Percentiles rank a stretch among this genome's conserved stretches.
phyloP scores from a whole-genome alignment of 2,797 vertebrate species.

The Xenops minutus region DNA sequence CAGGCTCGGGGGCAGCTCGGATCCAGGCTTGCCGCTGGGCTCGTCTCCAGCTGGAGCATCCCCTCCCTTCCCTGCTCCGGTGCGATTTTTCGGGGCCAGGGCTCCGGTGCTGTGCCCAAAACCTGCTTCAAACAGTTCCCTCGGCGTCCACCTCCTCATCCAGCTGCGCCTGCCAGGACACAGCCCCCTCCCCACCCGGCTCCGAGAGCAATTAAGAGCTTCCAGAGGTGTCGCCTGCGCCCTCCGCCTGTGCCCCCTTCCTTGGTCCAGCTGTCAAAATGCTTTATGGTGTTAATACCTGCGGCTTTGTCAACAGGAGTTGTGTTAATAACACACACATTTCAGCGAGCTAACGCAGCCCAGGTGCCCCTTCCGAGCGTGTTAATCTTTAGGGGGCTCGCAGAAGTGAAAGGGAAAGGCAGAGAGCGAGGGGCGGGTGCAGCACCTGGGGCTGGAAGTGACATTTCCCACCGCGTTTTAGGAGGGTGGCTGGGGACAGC shows the following conservation, averaged over 20 bases:
- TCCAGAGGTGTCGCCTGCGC: neutral
- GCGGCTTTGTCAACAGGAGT: constrained; percentile 56
- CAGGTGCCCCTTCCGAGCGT: neutral
- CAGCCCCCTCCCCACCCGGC: neutral
- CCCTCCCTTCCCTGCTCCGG: neutral
- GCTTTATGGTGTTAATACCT: constrained; percentile 63
- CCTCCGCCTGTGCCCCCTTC: neutral
- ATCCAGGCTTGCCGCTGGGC: neutral
- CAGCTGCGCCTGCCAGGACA: accelerated
- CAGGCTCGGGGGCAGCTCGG: neutral
- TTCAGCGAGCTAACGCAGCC: constrained; percentile 24
- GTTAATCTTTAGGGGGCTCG: neutral
- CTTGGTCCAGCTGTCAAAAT: constrained; percentile 36
- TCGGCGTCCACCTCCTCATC: neutral
- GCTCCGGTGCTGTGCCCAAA: neutral
- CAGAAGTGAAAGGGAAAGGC: neutral
- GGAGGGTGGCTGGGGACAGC: accelerated
- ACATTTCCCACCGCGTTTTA: neutral
- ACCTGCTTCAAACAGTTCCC: neutral
- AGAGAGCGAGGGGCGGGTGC: neutral
- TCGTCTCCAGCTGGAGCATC: neutral
- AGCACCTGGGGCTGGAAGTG: neutral
- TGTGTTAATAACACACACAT: constrained; percentile 36
- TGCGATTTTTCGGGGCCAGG: neutral
- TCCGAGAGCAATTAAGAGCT: neutral